Evolutionary conservation across 2,113 vertebrate species (phyloP).

Genomic region (Nycticebus coucang): DNA sequence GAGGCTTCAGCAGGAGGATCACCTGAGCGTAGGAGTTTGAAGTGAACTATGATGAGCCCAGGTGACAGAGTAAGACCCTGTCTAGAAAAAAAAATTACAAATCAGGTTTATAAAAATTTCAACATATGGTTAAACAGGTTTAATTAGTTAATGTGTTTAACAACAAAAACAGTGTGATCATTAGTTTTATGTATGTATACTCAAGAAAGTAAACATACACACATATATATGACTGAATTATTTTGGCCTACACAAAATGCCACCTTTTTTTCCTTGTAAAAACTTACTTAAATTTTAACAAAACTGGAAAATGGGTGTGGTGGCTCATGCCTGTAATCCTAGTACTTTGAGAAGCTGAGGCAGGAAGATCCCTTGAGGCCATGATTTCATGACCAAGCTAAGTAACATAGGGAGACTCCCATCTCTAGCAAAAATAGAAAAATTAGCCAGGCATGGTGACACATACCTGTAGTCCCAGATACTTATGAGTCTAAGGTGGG

Average conservation of each 20-base stretch:
- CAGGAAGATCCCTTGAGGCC: no score
- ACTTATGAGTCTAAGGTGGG: no score
- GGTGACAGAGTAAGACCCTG: neutral
- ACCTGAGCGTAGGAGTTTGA: no score
- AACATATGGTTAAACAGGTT: neutral
- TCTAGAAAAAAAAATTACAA: neutral
- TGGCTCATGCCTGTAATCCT: no score
- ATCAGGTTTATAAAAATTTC: conserved; percentile 27
- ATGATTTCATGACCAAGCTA: no score
- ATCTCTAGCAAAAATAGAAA: no score
- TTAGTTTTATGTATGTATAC: neutral
- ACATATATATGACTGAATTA: neutral
- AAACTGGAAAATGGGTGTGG: neutral
- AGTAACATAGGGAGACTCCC: no score
- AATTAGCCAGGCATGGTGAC: no score
- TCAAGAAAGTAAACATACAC: neutral
- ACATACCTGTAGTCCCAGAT: no score
- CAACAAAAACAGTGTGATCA: neutral
- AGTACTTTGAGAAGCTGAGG: no score
- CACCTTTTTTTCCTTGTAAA: conserved; percentile 5
- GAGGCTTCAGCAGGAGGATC: neutral
- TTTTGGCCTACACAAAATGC: neutral
- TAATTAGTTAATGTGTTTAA: neutral
- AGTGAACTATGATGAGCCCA: neutral
- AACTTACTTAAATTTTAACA: conserved; percentile 16